Evolutionary conservation across 2,888 invertebrate species (phyloP).

Genomic region (Leptopterna dolabrata): DNA sequence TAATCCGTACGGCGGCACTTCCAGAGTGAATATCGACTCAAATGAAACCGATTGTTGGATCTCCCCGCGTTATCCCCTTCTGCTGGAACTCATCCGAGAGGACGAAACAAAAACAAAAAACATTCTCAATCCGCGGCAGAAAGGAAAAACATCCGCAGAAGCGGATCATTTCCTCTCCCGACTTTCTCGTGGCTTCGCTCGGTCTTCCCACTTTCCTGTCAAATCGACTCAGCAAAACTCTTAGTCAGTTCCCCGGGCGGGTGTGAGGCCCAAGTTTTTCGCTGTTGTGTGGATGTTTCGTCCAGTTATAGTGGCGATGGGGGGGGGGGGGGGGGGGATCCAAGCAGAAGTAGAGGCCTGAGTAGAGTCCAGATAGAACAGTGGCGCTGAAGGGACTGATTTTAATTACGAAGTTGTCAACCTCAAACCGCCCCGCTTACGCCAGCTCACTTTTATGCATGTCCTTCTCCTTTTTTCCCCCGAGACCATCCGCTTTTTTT

Average conservation of each 20-base stretch:
- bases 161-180: background rate
- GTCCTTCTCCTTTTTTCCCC: background rate
- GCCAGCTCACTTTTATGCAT: slow-evolving; percentile 21
- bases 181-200: background rate
- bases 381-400: slow-evolving; percentile 21
- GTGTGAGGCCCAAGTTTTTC: background rate
- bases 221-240: background rate
- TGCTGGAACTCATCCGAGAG: background rate
- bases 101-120: background rate
- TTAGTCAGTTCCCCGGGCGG: background rate
- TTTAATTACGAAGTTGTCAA: slow-evolving; percentile 49
- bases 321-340: background rate
- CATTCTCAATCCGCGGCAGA: background rate
- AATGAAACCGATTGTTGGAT: background rate
- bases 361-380: background rate
- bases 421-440: slow-evolving; percentile 20
- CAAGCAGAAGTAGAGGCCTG: background rate
- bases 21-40: too few relatives aligned
- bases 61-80: background rate
- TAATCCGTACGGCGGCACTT: too few relatives aligned
- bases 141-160: background rate
- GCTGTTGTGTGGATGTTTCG: background rate
- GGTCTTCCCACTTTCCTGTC: background rate
- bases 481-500: background rate
- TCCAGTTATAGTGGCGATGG: background rate